Evolutionary conservation across 2,113 vertebrate genomes (phyloP).

Genomic region (Phainopepla nitens): DNA sequence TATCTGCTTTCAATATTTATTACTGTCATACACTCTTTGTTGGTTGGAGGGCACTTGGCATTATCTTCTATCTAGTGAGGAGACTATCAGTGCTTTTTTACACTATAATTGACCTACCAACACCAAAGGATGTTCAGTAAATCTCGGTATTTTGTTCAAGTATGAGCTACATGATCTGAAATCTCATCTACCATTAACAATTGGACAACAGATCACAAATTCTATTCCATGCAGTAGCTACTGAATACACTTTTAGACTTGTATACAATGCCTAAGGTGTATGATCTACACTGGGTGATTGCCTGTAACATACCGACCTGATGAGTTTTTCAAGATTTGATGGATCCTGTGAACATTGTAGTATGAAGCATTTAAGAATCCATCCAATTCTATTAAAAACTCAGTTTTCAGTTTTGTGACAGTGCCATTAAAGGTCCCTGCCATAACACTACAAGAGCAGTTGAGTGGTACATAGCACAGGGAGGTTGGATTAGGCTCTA

Average conservation of each 20-base stretch:
- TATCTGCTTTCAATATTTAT: background rate
- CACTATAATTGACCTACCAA: background rate
- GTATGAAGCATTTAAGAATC: background rate
- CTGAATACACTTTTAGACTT: background rate
- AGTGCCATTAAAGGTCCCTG: background rate
- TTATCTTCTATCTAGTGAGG: background rate
- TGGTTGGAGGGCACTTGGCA: background rate
- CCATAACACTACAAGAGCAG: background rate
- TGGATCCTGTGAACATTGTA: background rate
- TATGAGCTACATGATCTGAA: background rate
- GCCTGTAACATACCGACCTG: background rate
- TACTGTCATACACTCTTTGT: background rate
- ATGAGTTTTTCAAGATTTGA: background rate
- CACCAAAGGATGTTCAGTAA: background rate
- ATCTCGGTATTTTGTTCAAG: background rate
- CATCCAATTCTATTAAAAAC: background rate
- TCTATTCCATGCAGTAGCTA: background rate
- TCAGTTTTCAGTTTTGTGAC: background rate
- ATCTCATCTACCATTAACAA: background rate
- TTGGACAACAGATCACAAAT: background rate
- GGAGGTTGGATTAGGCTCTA: background rate
- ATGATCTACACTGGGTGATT: background rate
- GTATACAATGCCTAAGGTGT: fast-evolving
- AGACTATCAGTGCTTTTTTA: background rate
- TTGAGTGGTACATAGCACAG: background rate